A percentile compares a stretch with the other conserved stretches of the same genome.
These are phyloP conservation scores for Holothuria leucospilota DNA, from an alignment of 53 echinoderm and acorn worm species.

Conservation along the genomic window DNA sequence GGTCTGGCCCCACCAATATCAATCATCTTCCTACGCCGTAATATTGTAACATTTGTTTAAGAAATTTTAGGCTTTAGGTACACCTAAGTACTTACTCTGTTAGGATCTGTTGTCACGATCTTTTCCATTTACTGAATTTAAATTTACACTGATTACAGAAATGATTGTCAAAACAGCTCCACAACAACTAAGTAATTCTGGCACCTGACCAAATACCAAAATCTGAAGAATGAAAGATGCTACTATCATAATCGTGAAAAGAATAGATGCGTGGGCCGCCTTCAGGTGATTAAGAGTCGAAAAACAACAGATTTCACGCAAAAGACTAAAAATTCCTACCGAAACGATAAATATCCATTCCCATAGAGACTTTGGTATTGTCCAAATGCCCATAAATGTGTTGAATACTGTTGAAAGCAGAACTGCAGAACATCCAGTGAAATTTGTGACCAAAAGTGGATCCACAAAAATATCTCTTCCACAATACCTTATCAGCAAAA, in stretches of 20 bases:
- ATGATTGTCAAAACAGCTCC: conserved; percentile 6
- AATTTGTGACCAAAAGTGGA: not conserved
- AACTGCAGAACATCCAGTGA: not conserved
- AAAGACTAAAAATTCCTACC: not conserved
- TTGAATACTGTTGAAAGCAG: not conserved
- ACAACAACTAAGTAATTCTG: conserved; percentile 1
- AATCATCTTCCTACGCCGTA: no score
- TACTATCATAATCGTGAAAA: not conserved
- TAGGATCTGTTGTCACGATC: no score
- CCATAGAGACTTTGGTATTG: not conserved
- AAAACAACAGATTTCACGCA: conserved; percentile 8
- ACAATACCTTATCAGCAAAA: not conserved
- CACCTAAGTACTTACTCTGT: no score
- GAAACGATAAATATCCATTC: not conserved
- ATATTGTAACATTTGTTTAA: no score
- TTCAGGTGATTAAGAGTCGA: conserved; percentile 12
- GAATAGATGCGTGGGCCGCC: conserved; percentile 2
- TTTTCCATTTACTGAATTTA: no score
- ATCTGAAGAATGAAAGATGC: conserved; percentile 8
- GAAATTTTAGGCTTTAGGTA: no score
- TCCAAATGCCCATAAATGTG: not conserved
- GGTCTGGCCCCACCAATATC: no score
- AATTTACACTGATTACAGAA: not conserved
- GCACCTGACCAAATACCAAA: not conserved
- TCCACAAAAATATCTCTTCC: not conserved